phyloP scores from a whole-genome alignment of 2,797 vertebrate species.

The Bovichtus variegatus region DNA sequence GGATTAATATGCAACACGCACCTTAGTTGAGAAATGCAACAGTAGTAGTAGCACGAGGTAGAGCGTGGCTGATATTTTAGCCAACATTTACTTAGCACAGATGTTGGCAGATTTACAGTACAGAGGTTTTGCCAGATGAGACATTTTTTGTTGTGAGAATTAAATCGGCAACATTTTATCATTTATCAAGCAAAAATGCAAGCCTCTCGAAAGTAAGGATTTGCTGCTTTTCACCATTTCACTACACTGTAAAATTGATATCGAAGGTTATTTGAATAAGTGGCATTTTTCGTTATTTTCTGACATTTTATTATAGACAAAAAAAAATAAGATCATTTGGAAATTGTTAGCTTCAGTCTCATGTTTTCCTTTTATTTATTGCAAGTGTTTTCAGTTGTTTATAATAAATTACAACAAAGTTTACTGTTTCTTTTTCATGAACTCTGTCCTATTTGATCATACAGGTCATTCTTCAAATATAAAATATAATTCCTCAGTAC shows the following conservation, averaged over 20 bases:
- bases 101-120: too few species aligned
- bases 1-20: not conserved
- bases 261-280: not conserved
- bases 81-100: too few species aligned
- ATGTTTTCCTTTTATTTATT: not conserved
- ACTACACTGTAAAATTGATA: not conserved
- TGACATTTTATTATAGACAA: too few species aligned
- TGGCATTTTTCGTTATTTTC: not conserved
- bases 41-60: not conserved
- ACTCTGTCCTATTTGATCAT: not conserved
- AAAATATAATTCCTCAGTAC: not conserved
- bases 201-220: too few species aligned
- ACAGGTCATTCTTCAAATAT: not conserved
- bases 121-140: too few species aligned
- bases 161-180: too few species aligned
- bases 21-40: not conserved
- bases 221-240: not conserved
- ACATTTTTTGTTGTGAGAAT: too few species aligned
- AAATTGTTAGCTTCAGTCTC: not conserved
- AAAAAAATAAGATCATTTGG: too few species aligned
- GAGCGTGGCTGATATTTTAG: not conserved
- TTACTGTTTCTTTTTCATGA: too few species aligned
- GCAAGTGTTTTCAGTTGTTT: not conserved
- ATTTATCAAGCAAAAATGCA: too few species aligned
- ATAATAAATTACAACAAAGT: not conserved